Evolutionary conservation across 2,113 vertebrate genomes (phyloP).

Genomic region (Nycticorax nycticorax): DNA sequence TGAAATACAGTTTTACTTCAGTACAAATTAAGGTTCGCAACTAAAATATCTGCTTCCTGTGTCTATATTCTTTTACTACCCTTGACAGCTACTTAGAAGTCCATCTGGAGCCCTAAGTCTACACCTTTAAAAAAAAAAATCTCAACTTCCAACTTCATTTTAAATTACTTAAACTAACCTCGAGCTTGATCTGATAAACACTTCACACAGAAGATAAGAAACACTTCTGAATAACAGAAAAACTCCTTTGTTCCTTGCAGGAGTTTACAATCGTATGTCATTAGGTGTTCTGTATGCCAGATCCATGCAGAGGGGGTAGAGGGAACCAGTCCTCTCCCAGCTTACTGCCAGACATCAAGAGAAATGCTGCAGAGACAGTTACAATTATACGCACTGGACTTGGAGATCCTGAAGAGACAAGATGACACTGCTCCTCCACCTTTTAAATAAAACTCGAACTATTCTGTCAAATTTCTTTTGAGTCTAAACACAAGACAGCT

Average conservation of each 20-base stretch:
- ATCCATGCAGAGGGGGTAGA: neutral
- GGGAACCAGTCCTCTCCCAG: neutral
- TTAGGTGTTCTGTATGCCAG: neutral
- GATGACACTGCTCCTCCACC: too few species aligned
- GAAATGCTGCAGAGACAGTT: neutral
- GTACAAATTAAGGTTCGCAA: neutral
- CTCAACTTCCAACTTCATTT: neutral
- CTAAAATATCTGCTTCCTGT: neutral
- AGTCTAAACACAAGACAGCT: neutral
- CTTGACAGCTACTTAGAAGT: neutral
- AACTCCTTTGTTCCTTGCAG: neutral
- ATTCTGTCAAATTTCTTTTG: neutral
- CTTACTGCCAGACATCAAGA: neutral
- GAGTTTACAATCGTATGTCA: neutral
- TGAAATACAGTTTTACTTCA: constrained; percentile 66
- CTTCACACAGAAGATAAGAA: neutral
- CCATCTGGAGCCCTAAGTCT: neutral
- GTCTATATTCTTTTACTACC: fast-evolving
- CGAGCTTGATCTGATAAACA: neutral
- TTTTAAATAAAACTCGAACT: neutral
- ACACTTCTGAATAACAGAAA: neutral
- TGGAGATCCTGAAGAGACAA: neutral
- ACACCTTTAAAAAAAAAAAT: neutral
- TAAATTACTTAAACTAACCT: neutral
- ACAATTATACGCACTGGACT: neutral